Percentiles rank a stretch among this genome's conserved stretches.
phyloP scores from a whole-genome alignment of 2,888 invertebrate genomes.

The Apeira syringaria region DNA sequence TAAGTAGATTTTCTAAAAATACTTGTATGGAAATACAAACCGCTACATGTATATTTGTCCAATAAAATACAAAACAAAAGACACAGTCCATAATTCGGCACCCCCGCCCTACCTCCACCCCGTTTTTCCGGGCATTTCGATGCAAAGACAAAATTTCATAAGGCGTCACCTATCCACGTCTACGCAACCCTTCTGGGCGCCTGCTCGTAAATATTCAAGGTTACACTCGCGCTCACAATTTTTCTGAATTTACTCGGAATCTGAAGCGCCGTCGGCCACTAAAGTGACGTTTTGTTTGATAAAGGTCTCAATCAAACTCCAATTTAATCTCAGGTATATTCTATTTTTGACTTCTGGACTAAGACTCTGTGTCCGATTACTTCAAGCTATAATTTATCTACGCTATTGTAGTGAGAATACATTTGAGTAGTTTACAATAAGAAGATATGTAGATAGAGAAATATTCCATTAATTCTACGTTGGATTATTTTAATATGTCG shows the following conservation, averaged over 20 bases:
- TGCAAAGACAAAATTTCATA: slow-evolving; percentile 54
- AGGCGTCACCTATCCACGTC: slow-evolving; percentile 50
- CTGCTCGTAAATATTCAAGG: slow-evolving; percentile 71
- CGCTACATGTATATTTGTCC: background rate
- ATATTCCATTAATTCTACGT: no score
- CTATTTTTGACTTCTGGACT: no score
- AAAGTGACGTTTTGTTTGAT: slow-evolving; percentile 35
- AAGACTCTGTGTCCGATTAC: no score
- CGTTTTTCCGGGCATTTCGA: slow-evolving; percentile 36
- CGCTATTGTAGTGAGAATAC: no score
- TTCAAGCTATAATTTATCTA: no score
- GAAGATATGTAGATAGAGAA: no score
- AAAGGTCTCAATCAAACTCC: no score
- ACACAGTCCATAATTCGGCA: slow-evolving; percentile 20
- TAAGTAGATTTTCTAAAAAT: no score
- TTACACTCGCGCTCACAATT: slow-evolving; percentile 61
- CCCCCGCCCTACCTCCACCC: slow-evolving; percentile 7
- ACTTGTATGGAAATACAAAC: background rate
- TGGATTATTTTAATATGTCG: no score
- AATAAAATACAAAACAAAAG: slow-evolving; percentile 22
- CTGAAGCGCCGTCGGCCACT: slow-evolving; percentile 42
- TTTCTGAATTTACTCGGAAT: slow-evolving; percentile 58
- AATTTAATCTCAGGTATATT: no score
- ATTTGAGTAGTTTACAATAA: no score
- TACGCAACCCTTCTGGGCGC: slow-evolving; percentile 56